Evolutionary conservation across 35 echinoderm and acorn worm genomes (phyloP).

Genomic region (Nesometra sesokonis): DNA sequence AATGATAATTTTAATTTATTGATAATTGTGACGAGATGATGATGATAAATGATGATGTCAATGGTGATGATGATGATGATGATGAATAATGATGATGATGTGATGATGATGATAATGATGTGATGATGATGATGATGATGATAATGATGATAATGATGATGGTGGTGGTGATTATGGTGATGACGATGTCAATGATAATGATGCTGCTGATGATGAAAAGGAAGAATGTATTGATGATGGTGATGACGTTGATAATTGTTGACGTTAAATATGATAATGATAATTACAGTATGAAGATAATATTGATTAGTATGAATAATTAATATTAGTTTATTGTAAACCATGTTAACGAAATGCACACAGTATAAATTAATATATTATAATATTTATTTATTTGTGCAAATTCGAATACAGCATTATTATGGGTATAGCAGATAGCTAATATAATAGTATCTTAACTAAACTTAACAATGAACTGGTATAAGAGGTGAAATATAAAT

Average conservation of each 20-base stretch:
- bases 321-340: too few relatives aligned
- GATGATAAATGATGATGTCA: neutral
- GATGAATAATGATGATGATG: neutral
- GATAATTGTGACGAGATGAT: neutral
- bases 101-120: neutral
- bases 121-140: neutral
- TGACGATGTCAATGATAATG: neutral
- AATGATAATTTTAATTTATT: neutral
- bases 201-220: neutral
- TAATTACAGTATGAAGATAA: too few relatives aligned
- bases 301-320: too few relatives aligned
- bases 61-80: neutral
- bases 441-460: too few relatives aligned
- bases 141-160: neutral
- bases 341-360: too few relatives aligned
- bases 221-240: neutral
- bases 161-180: neutral
- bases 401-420: too few relatives aligned
- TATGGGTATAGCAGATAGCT: too few relatives aligned
- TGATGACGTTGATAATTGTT: neutral
- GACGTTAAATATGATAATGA: too few relatives aligned
- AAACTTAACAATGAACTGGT: too few relatives aligned
- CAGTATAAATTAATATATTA: too few relatives aligned
- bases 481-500: too few relatives aligned
- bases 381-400: too few relatives aligned